Evolutionary conservation across 2,797 vertebrate species (phyloP).

Genomic region (Poecilia wingei): DNA sequence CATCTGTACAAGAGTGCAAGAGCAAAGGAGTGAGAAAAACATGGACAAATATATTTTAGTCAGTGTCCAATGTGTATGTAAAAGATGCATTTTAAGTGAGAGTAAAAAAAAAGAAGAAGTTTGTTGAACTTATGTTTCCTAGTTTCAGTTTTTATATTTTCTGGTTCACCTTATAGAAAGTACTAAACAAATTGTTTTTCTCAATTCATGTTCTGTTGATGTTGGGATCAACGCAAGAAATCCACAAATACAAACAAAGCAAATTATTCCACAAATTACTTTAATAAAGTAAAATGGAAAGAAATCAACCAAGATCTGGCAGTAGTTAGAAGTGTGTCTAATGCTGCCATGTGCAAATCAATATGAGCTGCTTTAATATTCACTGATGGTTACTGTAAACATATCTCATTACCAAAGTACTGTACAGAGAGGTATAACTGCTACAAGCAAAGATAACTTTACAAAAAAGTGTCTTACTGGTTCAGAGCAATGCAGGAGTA

Average conservation of each 20-base stretch:
- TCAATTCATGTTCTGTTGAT: neutral
- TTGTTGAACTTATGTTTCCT: conserved; percentile 2
- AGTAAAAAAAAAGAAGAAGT: conserved; percentile 3
- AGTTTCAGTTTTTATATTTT: neutral
- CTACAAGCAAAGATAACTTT: neutral
- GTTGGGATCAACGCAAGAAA: neutral
- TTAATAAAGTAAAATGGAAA: neutral
- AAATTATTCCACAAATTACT: neutral
- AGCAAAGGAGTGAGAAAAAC: conserved; percentile 12
- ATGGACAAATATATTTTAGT: conserved; percentile 15
- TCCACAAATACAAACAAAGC: neutral
- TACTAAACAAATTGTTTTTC: neutral
- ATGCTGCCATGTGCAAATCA: neutral
- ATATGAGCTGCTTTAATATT: neutral
- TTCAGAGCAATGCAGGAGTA: neutral
- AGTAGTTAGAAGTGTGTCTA: neutral
- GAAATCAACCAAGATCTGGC: neutral
- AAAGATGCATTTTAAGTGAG: conserved; percentile 25
- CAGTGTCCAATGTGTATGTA: conserved; percentile 3
- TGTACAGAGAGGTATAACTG: neutral
- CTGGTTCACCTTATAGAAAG: neutral
- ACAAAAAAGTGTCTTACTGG: neutral
- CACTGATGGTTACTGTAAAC: neutral
- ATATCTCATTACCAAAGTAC: neutral
- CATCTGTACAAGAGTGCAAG: neutral